Conservation (phyloP, 2,888 invertebrate species). For the Cepaea hortensis region DNA sequence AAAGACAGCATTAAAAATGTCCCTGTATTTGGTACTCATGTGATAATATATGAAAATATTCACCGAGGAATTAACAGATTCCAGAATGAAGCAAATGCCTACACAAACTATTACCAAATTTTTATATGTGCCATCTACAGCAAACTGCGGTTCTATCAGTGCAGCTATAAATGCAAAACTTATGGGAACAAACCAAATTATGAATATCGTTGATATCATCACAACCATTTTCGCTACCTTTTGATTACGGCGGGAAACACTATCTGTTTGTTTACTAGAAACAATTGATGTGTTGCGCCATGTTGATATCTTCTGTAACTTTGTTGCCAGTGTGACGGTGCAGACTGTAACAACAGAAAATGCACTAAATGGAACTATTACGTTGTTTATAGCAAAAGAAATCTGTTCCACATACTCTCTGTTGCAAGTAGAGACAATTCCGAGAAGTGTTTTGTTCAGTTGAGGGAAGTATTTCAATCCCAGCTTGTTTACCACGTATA, state of each 20-base stretch:
- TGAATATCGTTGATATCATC: slow-evolving; percentile 3
- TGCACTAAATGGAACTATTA: no score
- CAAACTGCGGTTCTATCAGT: not conserved
- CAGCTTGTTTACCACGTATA: no score
- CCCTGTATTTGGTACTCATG: slow-evolving; percentile 11
- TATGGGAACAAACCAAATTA: not conserved
- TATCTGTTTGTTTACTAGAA: not conserved
- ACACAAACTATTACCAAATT: not conserved
- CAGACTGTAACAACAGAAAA: not conserved
- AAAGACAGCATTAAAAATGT: no score
- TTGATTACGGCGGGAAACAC: not conserved
- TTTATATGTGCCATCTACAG: not conserved
- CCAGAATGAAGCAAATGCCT: not conserved
- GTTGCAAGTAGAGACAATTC: no score
- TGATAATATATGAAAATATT: slow-evolving; percentile 15
- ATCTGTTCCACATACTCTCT: no score
- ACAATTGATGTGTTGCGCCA: not conserved
- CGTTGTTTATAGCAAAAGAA: no score
- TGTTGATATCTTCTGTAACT: not conserved
- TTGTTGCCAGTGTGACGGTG: not conserved
- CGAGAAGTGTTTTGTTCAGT: no score
- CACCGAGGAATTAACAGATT: not conserved
- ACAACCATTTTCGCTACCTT: slow-evolving; percentile 19
- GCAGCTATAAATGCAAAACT: not conserved
- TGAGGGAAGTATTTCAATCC: no score